Conservation (phyloP, 2,888 invertebrate species). For the Eutolmus rufibarbis region DNA sequence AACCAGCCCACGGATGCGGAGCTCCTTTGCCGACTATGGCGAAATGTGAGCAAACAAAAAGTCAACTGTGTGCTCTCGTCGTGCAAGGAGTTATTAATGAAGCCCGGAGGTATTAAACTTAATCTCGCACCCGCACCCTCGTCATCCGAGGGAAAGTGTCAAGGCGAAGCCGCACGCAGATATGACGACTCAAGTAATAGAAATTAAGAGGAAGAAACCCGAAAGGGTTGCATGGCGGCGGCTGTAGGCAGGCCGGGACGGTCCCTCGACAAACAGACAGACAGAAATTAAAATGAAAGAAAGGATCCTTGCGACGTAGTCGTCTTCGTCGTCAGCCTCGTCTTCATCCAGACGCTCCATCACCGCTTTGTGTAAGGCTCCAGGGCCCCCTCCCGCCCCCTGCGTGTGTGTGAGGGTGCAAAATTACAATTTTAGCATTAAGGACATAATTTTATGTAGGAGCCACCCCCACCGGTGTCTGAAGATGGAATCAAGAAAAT, state of each 20-base stretch:
- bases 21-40: neutral
- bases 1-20: neutral
- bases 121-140: neutral
- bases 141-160: constrained; percentile 22
- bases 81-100: constrained; percentile 46
- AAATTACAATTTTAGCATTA: constrained; percentile 61
- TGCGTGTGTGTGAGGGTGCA: neutral
- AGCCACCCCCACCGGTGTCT: constrained; percentile 49
- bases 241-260: neutral
- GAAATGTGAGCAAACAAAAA: constrained; percentile 33
- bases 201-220: constrained; percentile 3
- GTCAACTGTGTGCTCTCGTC: constrained; percentile 32
- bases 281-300: constrained; percentile 48
- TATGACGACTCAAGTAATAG: constrained; percentile 28
- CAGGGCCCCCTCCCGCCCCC: neutral
- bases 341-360: constrained; percentile 35
- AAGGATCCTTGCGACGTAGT: constrained; percentile 43
- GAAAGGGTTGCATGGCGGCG: constrained; percentile 34
- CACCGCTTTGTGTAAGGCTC: neutral
- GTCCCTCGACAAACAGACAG: constrained; percentile 21
- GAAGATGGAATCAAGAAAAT: constrained; percentile 28
- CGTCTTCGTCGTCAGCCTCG: constrained; percentile 27
- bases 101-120: constrained; percentile 31
- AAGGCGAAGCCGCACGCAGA: constrained; percentile 29
- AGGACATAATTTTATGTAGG: constrained; percentile 59